Evolutionary conservation across 2,888 invertebrate species (phyloP), one percentile per base, ranked within the genome.

Genomic region (Micoletzkya japonica): DNA sequence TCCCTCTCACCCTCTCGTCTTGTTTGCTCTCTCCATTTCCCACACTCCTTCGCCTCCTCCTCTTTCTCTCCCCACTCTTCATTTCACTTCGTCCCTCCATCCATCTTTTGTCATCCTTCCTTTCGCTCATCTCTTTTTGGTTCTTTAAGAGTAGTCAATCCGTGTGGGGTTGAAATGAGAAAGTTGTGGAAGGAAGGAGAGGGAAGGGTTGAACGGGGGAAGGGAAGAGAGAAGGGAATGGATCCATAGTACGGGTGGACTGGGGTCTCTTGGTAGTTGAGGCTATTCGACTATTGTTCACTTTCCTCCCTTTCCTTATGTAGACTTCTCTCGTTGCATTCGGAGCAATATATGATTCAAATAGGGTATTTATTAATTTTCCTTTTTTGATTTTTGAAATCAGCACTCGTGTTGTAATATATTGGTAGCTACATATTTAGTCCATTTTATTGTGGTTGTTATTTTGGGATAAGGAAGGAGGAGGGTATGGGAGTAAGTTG

Each of bases 151-250:
- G 39, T 39, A 39, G 7, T 17, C 39, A 6, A 39, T 39, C 10
- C 17, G 7, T 39, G 7, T 39, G 7, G 39, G 17, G 39, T 39
- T 7, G 39, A 39, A 39, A 34, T 4, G 3, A 34, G 2, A 37
- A 24, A 36, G 32, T 26, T 52, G 67, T 34, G 39, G 28, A 67
- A 39, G 49, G 39, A 28, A 44, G 57, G 24, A 17, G 44, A 17
- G 39, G n/a, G 32, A 57, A 67, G 67, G 50, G 39, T 58, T 56
- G 44, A 39, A 30, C 26, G 49, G 36, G 2, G 4, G 54, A 20
- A 10, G 70, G 56, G 32, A 32, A 30, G 20, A 36, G 26, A 26
- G 60, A 28, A 7, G 34, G 32, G n/a, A 37, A n/a, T n/a, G n/a
- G n/a, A n/a, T n/a, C n/a, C n/a, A n/a, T n/a, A n/a, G n/a, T n/a